Evolutionary conservation across 1,140 invertebrate genomes (phyloP).

Genomic region (Eriosoma lanigerum): DNA sequence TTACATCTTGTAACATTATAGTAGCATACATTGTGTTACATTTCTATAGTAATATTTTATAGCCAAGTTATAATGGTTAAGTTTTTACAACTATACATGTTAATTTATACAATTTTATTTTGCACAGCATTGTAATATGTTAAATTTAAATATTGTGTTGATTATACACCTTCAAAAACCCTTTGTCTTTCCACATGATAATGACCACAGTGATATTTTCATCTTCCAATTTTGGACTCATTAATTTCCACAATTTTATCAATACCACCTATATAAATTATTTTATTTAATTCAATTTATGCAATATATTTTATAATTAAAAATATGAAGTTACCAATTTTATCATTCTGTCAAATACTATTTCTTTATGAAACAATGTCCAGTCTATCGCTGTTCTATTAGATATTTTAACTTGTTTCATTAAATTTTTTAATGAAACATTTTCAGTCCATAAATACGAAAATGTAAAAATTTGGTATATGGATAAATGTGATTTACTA

Average conservation of each 20-base stretch:
- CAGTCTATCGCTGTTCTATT: background rate
- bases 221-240: conserved; percentile 20
- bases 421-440: background rate
- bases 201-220: conserved; percentile 26
- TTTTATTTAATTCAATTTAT: background rate
- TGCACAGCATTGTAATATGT: too few relatives aligned
- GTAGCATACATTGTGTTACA: background rate
- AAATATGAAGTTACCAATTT: background rate
- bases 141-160: too few relatives aligned
- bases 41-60: too few relatives aligned
- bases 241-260: background rate
- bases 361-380: conserved; percentile 9
- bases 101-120: too few relatives aligned
- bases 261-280: background rate
- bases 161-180: conserved; percentile 19
- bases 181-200: background rate
- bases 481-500: background rate
- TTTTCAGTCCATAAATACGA: background rate
- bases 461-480: background rate
- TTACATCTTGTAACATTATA: background rate
- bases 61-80: too few relatives aligned
- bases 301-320: too few relatives aligned
- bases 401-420: background rate
- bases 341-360: background rate
- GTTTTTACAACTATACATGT: too few relatives aligned